Evolutionary conservation across 2,113 vertebrate species (phyloP), one percentile per base, ranked within the genome.

Genomic region (Scytalopus superciliaris): DNA sequence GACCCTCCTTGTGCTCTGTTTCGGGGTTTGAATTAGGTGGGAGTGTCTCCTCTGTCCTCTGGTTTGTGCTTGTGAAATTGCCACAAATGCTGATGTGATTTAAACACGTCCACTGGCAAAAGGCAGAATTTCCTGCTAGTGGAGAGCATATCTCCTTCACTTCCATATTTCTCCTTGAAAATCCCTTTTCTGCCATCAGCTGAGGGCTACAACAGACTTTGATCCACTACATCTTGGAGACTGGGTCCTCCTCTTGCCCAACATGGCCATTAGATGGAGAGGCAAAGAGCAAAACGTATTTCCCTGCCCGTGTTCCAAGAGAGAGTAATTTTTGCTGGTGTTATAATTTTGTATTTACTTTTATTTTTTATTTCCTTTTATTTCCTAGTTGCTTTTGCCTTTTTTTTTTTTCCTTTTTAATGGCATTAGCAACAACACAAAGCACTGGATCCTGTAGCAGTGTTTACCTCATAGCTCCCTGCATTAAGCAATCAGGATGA

Each of bases 11-110:
- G 31, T 57, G 72, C 39, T 64, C 68, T 45, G 7, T 35, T 67
- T 74, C 2, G 0, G 62, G 45, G 35, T 39, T 73, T 22, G 14
- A 83, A 55, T 74, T 60, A 73, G 68, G 23, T 56, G 45, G 45
- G 72, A 88, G 67, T 10, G 6, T 68, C 78, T 69, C 57, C 68
- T 59, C 62, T 22, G 0, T 78, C 37, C 40, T 72, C 85, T 92
- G 76, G 30, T 84, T 87, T 60, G 53, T 70, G 56, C 55, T 47
- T 33, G 3, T 40, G 59, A 62, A 68, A 73, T 70, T 87, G 69
- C 86, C 81, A 25, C 81, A 77, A 80, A 64, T 6, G 33, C 62
- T 76, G 67, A 92, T 84, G 92, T n/a, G 76, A 50, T 87, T 75
- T 73, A 64, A 76, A 35, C 53, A 8, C 6, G 2, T 52, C 47